Conservation (phyloP, 2,797 vertebrate genomes). For the Phalanger gymnotis region DNA sequence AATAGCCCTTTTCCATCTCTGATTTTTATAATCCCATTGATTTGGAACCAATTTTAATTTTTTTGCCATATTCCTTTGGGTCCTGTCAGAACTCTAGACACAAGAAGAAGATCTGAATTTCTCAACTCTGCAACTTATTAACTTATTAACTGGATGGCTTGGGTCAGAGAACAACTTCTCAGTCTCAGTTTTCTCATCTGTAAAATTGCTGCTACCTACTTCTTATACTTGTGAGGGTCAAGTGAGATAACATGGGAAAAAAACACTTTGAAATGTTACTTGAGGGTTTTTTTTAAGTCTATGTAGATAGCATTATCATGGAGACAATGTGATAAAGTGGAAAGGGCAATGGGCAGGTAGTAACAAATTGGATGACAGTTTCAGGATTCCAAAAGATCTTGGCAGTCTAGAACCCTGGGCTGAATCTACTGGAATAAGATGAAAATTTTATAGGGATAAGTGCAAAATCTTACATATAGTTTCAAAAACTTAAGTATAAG, state of each 20-base stretch:
- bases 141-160: not conserved
- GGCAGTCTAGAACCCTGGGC: not conserved
- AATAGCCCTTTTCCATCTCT: conserved; percentile 40
- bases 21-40: conserved; percentile 44
- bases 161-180: not conserved
- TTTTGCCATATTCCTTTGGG: not conserved
- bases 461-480: not conserved
- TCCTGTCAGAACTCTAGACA: conserved; percentile 41
- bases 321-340: not conserved
- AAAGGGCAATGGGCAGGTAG: not conserved
- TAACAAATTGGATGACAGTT: not conserved
- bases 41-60: conserved; percentile 7
- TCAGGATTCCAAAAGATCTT: not conserved
- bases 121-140: not conserved
- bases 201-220: not conserved
- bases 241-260: not conserved
- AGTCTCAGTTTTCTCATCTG: not conserved
- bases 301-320: not conserved
- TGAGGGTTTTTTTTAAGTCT: not conserved
- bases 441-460: not conserved
- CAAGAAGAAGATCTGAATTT: not conserved
- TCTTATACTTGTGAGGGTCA: not conserved
- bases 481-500: not conserved
- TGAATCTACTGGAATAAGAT: not conserved
- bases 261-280: not conserved